Base-by-base conservation (phyloP, 2,888 invertebrate species). In the Orchesellides sinensis region DNA sequence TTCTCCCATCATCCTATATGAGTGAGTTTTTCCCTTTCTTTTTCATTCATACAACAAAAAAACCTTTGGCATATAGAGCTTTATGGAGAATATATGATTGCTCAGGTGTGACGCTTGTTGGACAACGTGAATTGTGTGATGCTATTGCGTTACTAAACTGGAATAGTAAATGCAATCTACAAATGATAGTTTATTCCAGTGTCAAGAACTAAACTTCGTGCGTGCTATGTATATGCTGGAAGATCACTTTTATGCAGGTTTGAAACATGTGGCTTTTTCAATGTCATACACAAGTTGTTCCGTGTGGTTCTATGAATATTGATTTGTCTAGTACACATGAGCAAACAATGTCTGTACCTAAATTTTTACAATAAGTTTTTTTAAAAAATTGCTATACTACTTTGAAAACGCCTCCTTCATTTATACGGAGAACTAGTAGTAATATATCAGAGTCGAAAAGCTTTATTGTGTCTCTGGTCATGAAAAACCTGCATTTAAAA, bases 281-380 rank as follows among this genome's bases (percentile, higher is more conserved):
- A 78, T 78, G 78, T 78, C 78, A 78, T 29, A 32, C 78, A 49
- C 78, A 78, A 69, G 78, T 69, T 78, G 69, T 78, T 78, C 69
- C 69, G 69, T 78, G 78, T 78, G 78, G 78, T 78, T 61, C 40
- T 69, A 78, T 69, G 69, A 56, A 63, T 69, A 78, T 61, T 75
- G 75, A 75, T 75, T 75, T 65, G 75, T 75, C 52, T 52, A 25
- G n/a, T 12, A 17, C 8, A 49, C n/a, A n/a, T 40, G 10, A 40
- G n/a, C 10, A 40, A n/a, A n/a, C n/a, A n/a, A n/a, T n/a, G n/a
- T n/a, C n/a, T n/a, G n/a, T n/a, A n/a, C n/a, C n/a, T n/a, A n/a
- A n/a, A n/a, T n/a, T n/a, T n/a, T n/a, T n/a, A n/a, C n/a, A n/a
- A n/a, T n/a, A n/a, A n/a, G n/a, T n/a, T n/a, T n/a, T n/a, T n/a